Evolutionary conservation across 2,113 vertebrate species (phyloP).

Genomic region (Arvicanthis niloticus): DNA sequence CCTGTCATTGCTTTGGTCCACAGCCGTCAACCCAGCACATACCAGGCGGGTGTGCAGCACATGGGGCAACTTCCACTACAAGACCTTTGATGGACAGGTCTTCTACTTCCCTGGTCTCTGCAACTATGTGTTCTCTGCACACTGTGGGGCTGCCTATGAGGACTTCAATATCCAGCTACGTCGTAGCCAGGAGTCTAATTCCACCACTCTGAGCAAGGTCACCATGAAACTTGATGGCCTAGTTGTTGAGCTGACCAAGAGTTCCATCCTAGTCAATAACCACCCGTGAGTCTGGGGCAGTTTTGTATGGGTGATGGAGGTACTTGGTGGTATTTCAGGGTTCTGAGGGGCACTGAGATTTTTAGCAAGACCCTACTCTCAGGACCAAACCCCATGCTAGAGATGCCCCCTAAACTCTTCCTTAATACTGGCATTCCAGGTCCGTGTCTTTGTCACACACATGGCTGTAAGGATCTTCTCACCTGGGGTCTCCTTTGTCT

Average conservation of each 20-base stretch:
- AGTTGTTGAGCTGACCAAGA: conserved; percentile 86
- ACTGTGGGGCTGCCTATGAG: conserved; percentile 88
- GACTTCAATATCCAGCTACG: conserved; percentile 92
- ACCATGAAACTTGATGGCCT: conserved; percentile 90
- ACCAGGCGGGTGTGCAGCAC: conserved; percentile 93
- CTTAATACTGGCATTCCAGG: neutral
- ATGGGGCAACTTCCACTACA: conserved; percentile 95
- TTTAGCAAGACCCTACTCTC: too few relatives aligned
- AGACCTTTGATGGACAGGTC: conserved; percentile 93
- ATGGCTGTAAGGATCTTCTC: rapidly evolving
- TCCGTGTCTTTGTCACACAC: rapidly evolving
- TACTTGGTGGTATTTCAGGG: rapidly evolving
- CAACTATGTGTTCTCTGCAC: conserved; percentile 90
- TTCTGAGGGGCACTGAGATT: neutral
- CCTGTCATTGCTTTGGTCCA: neutral
- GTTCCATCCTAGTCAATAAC: conserved; percentile 82
- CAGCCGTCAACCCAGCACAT: conserved; percentile 88
- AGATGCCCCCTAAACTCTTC: too few relatives aligned
- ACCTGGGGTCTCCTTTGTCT: rapidly evolving
- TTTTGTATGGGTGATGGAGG: neutral
- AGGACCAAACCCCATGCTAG: neutral
- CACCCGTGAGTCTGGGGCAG: conserved; percentile 85
- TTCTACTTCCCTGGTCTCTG: conserved; percentile 92
- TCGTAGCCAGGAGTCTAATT: conserved; percentile 70
- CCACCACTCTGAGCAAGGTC: conserved; percentile 83